Evolutionary conservation across 2,113 vertebrate species (phyloP).

Genomic region (Mola mola): DNA sequence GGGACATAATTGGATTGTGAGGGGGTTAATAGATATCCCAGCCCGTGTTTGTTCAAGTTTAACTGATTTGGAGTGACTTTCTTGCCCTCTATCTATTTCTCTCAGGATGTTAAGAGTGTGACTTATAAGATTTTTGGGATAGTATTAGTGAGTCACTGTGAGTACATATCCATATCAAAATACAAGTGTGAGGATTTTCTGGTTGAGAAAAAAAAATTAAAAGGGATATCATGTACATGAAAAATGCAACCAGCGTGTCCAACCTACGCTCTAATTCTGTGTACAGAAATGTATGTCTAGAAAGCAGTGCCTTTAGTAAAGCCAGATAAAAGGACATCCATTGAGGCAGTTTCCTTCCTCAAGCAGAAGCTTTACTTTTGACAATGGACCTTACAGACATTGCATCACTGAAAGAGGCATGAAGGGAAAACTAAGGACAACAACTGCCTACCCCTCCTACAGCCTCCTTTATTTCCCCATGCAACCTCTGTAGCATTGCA

Average conservation of each 20-base stretch:
- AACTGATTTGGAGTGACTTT: slow-evolving; percentile 35
- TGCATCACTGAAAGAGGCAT: slow-evolving; percentile 71
- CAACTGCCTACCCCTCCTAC: slow-evolving; percentile 51
- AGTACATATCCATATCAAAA: not conserved
- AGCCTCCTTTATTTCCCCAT: slow-evolving; percentile 64
- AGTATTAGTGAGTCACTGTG: slow-evolving; percentile 11
- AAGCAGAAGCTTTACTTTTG: slow-evolving; percentile 47
- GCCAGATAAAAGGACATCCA: slow-evolving; percentile 15
- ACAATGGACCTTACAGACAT: slow-evolving; percentile 57
- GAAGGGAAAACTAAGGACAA: slow-evolving; percentile 66
- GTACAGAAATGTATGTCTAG: not conserved
- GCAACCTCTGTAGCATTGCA: slow-evolving; percentile 72
- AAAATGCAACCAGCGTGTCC: not conserved
- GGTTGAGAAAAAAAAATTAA: too few species aligned
- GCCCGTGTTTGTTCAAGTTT: slow-evolving; percentile 39
- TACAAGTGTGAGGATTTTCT: not conserved
- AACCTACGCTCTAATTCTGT: not conserved
- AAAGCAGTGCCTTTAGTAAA: slow-evolving; percentile 8
- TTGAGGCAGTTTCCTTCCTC: slow-evolving; percentile 18
- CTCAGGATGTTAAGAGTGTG: slow-evolving; percentile 32
- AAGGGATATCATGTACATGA: too few species aligned
- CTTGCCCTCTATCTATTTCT: slow-evolving; percentile 16
- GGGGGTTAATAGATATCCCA: slow-evolving; percentile 72
- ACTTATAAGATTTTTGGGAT: slow-evolving; percentile 4
- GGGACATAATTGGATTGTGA: slow-evolving; percentile 68